Base-by-base conservation (phyloP, 2,797 vertebrate species). In the Picus viridis region DNA sequence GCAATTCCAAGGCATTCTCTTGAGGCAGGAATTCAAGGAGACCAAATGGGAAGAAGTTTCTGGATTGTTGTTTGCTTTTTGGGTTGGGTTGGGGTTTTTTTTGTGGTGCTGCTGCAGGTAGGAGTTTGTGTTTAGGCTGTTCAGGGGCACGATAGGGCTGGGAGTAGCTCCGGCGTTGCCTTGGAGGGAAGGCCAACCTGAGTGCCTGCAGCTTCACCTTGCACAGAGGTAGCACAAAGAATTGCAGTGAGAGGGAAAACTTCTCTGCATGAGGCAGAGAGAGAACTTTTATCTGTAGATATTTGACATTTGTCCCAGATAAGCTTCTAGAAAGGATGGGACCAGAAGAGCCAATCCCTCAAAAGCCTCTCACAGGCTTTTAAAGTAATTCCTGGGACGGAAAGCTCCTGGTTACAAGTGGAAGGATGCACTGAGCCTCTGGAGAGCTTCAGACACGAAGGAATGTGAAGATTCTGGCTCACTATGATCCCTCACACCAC, bases 1-100 rank as follows among this genome's bases (percentile, higher is more conserved):
- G 96, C 83, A 93, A 93, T 93, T 93, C 70, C 89, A 89, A 79
- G 77, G 84, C 61, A 65, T 83, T 95, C 92, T 91, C 93, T 93
- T 45, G 57, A 94, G 88, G 43, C 56, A 88, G 94, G 94, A 95
- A 95, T 96, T 88, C 75, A 70, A 53, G 58, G 87, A 86, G 67
- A 53, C 85, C 81, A 76, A 86, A 76, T 2, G 15, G 93, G 93
- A 94, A 71, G 20, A 26, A 30, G 58, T 39, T 75, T 29, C 65
- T 75, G 39, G 2, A 12, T 12, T 47, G 45, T 47, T 20, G 7
- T 18, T 20, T 47, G 45, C 17, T 18, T 19, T 19, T 9, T 47
- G 18, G 45, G 16, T 20, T 43, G 41, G 41, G 15, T 47, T 47
- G 16, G 45, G 45, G 16, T 0, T 59, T 45, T 65, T 43, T 11